Evolutionary conservation across 1,140 invertebrate genomes (phyloP).

Genomic region (Pogonomyrmex californicus): DNA sequence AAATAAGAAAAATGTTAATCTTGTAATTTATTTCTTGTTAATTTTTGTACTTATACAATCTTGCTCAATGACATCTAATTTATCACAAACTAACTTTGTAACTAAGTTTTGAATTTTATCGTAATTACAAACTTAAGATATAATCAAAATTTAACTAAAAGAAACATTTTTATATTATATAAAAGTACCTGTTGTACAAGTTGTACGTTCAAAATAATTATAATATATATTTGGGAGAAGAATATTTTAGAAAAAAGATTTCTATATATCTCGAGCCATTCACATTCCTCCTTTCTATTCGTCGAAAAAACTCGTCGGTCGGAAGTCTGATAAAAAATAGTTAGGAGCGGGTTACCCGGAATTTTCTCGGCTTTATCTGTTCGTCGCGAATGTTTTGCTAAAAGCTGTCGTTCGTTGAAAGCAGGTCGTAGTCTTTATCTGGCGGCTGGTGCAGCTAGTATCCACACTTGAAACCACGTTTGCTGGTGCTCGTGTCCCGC

Average conservation of each 20-base stretch:
- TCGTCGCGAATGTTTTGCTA: constrained; percentile 25
- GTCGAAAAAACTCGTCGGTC: constrained; percentile 12
- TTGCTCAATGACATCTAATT: neutral
- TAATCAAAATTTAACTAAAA: neutral
- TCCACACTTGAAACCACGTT: neutral
- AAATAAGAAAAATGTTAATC: neutral
- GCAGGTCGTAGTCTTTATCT: constrained; percentile 52
- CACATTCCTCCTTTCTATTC: neutral
- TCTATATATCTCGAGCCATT: neutral
- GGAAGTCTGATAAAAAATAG: constrained; percentile 28
- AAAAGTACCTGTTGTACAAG: neutral
- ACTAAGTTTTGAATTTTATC: neutral
- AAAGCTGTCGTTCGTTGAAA: constrained; percentile 35
- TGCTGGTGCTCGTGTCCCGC: neutral
- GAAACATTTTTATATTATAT: neutral
- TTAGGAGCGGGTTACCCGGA: neutral
- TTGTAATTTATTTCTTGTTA: too few relatives aligned
- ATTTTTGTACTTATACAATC: neutral
- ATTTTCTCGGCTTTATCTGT: constrained; percentile 56
- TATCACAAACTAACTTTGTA: neutral
- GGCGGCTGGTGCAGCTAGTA: neutral
- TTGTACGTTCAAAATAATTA: neutral
- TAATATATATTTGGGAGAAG: neutral
- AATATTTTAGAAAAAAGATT: neutral
- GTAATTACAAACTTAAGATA: neutral